phyloP scores from a whole-genome alignment of 2,797 vertebrate genomes.

The Trematomus bernacchii region DNA sequence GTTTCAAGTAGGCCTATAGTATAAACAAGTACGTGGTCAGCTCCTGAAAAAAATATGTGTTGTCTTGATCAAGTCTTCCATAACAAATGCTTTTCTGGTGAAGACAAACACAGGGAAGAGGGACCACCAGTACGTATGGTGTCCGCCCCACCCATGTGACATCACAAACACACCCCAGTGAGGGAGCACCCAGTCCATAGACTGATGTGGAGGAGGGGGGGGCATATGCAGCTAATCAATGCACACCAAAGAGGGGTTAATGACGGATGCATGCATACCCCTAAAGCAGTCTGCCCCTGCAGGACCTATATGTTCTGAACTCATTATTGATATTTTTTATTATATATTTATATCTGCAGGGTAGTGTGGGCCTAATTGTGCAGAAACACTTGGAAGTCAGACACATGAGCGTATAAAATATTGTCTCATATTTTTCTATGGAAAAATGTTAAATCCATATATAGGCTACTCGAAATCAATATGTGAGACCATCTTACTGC shows the following conservation, averaged over 20 bases:
- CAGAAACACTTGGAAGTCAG: constrained; percentile 13
- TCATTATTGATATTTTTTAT: constrained; percentile 2
- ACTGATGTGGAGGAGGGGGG: neutral
- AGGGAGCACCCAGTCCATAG: constrained; percentile 63
- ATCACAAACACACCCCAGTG: constrained; percentile 79
- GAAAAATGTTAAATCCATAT: constrained; percentile 27
- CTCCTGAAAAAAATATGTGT: neutral
- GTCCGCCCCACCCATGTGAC: constrained; percentile 71
- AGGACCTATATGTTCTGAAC: neutral
- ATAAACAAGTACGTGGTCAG: neutral
- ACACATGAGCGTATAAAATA: neutral
- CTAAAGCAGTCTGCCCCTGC: constrained; percentile 4
- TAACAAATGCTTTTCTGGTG: constrained; percentile 2
- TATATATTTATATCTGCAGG: neutral
- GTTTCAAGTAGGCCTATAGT: neutral
- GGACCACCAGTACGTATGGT: constrained; percentile 1
- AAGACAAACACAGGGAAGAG: neutral
- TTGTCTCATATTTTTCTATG: neutral
- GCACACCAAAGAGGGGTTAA: constrained; percentile 55
- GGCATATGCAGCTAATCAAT: constrained; percentile 47
- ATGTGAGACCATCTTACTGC: neutral
- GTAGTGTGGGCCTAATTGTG: constrained; percentile 25
- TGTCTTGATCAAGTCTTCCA: neutral
- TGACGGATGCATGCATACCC: constrained; percentile 49
- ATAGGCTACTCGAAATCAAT: constrained; percentile 43